phyloP scores from a whole-genome alignment of 2,888 invertebrate genomes.

The Bibio marci region DNA sequence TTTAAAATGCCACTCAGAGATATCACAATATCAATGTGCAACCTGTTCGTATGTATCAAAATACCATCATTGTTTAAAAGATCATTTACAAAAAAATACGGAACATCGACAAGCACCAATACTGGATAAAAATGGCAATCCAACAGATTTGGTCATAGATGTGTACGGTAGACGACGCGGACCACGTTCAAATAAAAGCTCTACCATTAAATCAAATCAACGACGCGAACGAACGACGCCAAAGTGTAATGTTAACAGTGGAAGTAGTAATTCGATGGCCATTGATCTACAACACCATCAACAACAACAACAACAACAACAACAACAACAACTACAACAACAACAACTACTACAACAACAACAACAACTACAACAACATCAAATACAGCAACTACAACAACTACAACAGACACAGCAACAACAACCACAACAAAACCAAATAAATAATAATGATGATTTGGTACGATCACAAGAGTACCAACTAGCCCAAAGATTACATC shows the following conservation, averaged over 20 bases:
- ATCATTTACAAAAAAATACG: slow-evolving; percentile 80
- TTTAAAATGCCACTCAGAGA: slow-evolving; percentile 83
- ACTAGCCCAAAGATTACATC: no score
- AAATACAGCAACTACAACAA: slow-evolving; percentile 8
- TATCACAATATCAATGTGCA: slow-evolving; percentile 84
- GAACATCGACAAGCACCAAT: slow-evolving; percentile 81
- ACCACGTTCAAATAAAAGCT: slow-evolving; percentile 42
- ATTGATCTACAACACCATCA: slow-evolving; percentile 13
- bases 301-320: slow-evolving; percentile 11
- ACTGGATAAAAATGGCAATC: slow-evolving; percentile 72
- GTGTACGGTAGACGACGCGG: slow-evolving; percentile 81
- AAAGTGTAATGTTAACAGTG: no score
- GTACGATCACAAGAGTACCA: background rate
- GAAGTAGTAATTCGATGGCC: no score
- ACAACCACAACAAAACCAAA: no score
- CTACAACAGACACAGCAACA: slow-evolving; percentile 12
- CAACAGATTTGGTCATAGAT: slow-evolving; percentile 73
- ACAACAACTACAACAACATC: slow-evolving; percentile 11
- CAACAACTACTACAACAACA: slow-evolving; percentile 5
- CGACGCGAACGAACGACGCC: no score
- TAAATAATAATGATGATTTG: slow-evolving; percentile 9
- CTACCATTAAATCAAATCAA: background rate
- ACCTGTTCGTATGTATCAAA: slow-evolving; percentile 95
- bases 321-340: slow-evolving; percentile 11
- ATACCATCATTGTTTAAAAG: slow-evolving; percentile 92